Conservation (phyloP, 2,888 invertebrate genomes). For the Nomada lathburiana region DNA sequence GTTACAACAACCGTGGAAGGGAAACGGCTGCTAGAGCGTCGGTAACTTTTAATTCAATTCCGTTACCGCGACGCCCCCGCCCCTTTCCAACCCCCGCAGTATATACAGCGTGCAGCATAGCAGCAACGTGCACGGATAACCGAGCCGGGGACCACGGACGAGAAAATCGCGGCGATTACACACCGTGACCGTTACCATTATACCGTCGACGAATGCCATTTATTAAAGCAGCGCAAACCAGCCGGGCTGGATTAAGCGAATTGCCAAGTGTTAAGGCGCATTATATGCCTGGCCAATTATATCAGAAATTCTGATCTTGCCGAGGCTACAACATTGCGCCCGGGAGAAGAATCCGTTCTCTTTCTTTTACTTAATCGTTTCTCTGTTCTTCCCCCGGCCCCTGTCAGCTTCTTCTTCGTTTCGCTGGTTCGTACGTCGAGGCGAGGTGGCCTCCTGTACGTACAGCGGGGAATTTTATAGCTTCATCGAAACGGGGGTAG, state of each 20-base stretch:
- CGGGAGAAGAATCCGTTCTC: not conserved
- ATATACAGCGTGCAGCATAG: not conserved
- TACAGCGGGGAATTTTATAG: slow-evolving; percentile 39
- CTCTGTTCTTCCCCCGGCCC: not conserved
- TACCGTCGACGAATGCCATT: slow-evolving; percentile 70
- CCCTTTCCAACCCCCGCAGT: not conserved
- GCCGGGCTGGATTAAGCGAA: slow-evolving; percentile 56
- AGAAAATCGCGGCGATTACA: slow-evolving; percentile 72
- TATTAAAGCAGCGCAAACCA: slow-evolving; percentile 62
- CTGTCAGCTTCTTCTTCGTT: slow-evolving; percentile 1
- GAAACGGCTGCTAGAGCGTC: slow-evolving; percentile 55
- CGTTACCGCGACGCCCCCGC: slow-evolving; percentile 57
- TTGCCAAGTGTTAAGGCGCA: slow-evolving; percentile 60
- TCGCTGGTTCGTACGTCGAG: slow-evolving; percentile 24
- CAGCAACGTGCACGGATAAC: slow-evolving; percentile 43
- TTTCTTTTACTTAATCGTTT: not conserved
- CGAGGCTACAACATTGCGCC: slow-evolving; percentile 12
- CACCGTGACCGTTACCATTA: slow-evolving; percentile 73
- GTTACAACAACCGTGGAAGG: slow-evolving; percentile 57
- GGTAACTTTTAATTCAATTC: slow-evolving; percentile 73
- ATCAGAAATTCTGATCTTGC: slow-evolving; percentile 56
- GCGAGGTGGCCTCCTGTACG: slow-evolving; percentile 4
- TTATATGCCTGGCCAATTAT: slow-evolving; percentile 62
- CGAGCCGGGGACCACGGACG: slow-evolving; percentile 59
- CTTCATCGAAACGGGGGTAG: slow-evolving; percentile 38